Percentiles rank a stretch among this genome's conserved stretches.
phyloP scores from a whole-genome alignment of 2,888 invertebrate species.

The Zele albiditarsus region DNA sequence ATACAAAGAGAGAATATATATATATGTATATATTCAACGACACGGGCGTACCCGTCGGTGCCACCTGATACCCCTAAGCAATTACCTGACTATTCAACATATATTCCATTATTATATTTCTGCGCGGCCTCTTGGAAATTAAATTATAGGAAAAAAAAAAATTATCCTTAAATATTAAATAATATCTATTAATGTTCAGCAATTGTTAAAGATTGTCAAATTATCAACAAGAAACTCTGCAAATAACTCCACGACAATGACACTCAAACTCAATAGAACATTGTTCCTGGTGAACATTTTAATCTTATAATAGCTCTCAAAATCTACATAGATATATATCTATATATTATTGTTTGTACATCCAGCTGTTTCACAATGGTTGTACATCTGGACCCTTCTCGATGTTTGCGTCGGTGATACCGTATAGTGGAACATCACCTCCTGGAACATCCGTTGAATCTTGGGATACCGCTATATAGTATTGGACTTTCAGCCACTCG shows the following conservation, averaged over 20 bases:
- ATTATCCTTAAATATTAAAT: too few relatives aligned
- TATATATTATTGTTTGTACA: not conserved
- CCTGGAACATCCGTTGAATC: slow-evolving; percentile 15
- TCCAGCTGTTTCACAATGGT: slow-evolving; percentile 44
- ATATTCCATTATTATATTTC: not conserved
- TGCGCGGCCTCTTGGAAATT: not conserved
- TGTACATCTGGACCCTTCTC: not conserved
- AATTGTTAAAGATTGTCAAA: too few relatives aligned
- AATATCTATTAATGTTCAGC: too few relatives aligned
- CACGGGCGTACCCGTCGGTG: slow-evolving; percentile 54
- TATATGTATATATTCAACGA: not conserved
- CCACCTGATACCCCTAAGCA: slow-evolving; percentile 66
- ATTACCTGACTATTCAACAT: slow-evolving; percentile 61
- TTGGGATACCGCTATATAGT: not conserved
- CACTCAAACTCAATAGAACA: not conserved
- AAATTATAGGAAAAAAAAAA: not conserved
- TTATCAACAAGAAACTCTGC: too few relatives aligned
- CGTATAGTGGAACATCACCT: slow-evolving; percentile 8
- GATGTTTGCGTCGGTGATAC: not conserved
- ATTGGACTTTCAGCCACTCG: too few relatives aligned
- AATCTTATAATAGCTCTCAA: not conserved
- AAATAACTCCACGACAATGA: too few relatives aligned
- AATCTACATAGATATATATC: slow-evolving; percentile 49
- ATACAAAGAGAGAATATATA: not conserved
- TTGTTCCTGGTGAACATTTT: not conserved